A percentile compares a stretch with the other conserved stretches of the same genome.
phyloP scores from a whole-genome alignment of 2,797 vertebrate genomes.

The Eremophila alpestris region DNA sequence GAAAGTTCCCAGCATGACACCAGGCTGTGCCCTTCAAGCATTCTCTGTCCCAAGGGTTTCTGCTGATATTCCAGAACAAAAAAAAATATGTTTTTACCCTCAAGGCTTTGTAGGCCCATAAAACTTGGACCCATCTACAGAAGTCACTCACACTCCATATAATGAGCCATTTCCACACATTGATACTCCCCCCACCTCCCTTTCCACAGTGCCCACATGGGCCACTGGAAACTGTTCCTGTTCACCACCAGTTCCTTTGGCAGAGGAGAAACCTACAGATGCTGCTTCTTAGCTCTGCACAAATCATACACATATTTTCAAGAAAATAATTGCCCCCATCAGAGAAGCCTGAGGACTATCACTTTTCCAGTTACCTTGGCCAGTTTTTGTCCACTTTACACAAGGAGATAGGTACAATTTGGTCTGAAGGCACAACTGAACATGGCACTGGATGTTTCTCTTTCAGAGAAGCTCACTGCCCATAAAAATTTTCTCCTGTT shows the following conservation, averaged over 20 bases:
- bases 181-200: not conserved
- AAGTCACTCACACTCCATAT: not conserved
- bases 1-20: not conserved
- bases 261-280: not conserved
- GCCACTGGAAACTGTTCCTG: not conserved
- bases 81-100: not conserved
- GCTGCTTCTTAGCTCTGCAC: not conserved
- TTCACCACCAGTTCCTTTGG: not conserved
- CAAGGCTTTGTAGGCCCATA: not conserved
- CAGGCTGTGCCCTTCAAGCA: not conserved
- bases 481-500: not conserved
- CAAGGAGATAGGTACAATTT: not conserved
- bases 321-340: not conserved
- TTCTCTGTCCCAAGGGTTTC: not conserved
- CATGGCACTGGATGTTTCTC: not conserved
- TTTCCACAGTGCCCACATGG: not conserved
- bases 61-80: not conserved
- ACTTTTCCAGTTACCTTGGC: not conserved
- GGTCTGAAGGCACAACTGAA: not conserved
- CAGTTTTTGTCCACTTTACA: not conserved
- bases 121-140: not conserved
- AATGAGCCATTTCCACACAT: not conserved
- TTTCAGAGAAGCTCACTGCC: not conserved
- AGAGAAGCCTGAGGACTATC: not conserved
- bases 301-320: not conserved